A percentile compares a stretch with the other conserved stretches of the same genome.
phyloP scores from a whole-genome alignment of 2,888 invertebrate genomes.

The Onchidella celtica region DNA sequence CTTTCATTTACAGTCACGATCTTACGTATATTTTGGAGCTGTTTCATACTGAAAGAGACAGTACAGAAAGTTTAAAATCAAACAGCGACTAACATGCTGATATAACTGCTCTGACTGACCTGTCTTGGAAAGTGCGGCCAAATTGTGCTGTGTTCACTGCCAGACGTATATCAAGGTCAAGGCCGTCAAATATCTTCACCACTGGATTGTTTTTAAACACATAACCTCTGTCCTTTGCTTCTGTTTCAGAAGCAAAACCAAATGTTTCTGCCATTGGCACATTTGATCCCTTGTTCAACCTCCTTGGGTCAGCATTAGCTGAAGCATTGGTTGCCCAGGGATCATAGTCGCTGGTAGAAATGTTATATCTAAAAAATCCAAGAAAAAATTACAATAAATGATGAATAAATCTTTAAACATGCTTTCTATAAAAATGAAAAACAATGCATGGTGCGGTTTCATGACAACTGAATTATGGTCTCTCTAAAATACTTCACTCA shows the following conservation, averaged over 20 bases:
- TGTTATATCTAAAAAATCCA: constrained; percentile 74
- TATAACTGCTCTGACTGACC: too few relatives aligned
- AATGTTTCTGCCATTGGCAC: constrained; percentile 66
- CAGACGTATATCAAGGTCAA: constrained; percentile 71
- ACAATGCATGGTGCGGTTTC: too few relatives aligned
- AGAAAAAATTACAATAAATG: background rate
- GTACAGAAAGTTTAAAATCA: too few relatives aligned
- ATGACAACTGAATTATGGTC: too few relatives aligned
- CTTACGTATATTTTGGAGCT: too few relatives aligned
- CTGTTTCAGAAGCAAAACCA: constrained; percentile 62
- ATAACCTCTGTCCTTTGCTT: constrained; percentile 72
- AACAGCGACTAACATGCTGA: too few relatives aligned
- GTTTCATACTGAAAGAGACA: too few relatives aligned
- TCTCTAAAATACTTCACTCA: too few relatives aligned
- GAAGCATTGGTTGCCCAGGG: constrained; percentile 72
- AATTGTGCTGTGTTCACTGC: constrained; percentile 79
- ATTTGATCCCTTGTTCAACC: constrained; percentile 56
- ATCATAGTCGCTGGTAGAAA: constrained; percentile 78
- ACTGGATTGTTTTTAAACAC: constrained; percentile 76
- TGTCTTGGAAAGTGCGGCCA: constrained; percentile 79
- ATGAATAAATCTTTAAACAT: too few relatives aligned
- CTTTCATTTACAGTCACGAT: too few relatives aligned
- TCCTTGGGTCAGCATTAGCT: constrained; percentile 54
- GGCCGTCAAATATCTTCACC: constrained; percentile 75
- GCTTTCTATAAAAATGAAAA: too few relatives aligned